Base-by-base conservation (phyloP, 2,888 invertebrate genomes). In the Drosophila tripunctata region DNA sequence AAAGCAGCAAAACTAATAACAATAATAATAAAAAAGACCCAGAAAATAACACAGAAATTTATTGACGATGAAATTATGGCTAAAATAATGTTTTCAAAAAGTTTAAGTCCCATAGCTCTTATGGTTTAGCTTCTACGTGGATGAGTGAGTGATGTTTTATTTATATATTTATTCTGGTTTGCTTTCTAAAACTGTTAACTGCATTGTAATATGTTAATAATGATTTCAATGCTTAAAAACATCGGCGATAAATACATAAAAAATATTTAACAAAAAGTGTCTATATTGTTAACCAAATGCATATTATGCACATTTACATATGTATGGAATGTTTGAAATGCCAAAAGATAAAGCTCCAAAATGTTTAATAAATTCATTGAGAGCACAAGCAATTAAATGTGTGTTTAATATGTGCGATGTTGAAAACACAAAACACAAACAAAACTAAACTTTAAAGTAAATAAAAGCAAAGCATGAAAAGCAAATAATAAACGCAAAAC, bases 261-360 rank as follows among this genome's bases (percentile, higher is more conserved):
- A 21, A 21, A 21, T 41, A 52, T n/a, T n/a, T n/a, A n/a, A n/a
- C n/a, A 44, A 47, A 58, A 64, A 44, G 47, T 81, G 69, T 81
- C 75, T 64, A 67, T 74, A 63, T 72, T 75, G 55, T 67, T 56
- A 58, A 67, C 57, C 76, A 63, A 67, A 48, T 63, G 45, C 56
- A 57, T 52, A 33, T 57, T n/a, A n/a, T n/a, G 50, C 44, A 63
- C 47, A 19, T 58, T 60, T 50, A 22, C 36, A 54, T 51, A 48
- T 52, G 31, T 45, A 43, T 38, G 45, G 22, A 24, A 50, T 27
- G 27, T 27, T 10, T 4, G n/a, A 19, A 40, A 40, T 22, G 7
- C 6, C n/a, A 19, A 19, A 19, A 15, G 35, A 50, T 41, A 31
- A 24, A 10, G 30, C 17, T 22, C n/a, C n/a, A 67, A 31, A 48